These are phyloP conservation scores for Scatophagus argus DNA, from an alignment of 2,113 vertebrate genomes.

Conservation along the genomic window DNA sequence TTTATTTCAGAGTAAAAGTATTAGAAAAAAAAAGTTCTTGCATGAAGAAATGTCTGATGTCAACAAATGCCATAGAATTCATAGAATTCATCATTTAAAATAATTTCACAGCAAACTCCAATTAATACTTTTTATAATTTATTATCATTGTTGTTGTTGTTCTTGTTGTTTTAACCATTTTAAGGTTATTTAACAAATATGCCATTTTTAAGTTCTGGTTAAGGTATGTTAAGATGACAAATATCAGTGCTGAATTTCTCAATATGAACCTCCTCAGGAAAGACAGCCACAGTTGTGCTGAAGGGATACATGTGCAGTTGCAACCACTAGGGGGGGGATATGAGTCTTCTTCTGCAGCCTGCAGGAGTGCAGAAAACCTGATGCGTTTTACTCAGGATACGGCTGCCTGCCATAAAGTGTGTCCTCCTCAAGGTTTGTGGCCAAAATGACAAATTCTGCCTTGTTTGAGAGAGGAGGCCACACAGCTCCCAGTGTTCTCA, in stretches of 20 bases:
- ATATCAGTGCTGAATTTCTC: neutral
- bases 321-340: constrained; percentile 76
- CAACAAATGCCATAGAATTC: neutral
- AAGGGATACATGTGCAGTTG: constrained; percentile 3
- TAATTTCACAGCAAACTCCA: neutral
- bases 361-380: neutral
- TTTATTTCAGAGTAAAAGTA: neutral
- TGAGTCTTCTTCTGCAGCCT: constrained; percentile 57
- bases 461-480: constrained; percentile 44
- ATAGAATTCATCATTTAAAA: neutral
- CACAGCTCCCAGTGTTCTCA: constrained; percentile 61
- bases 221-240: neutral
- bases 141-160: no score
- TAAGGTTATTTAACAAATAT: neutral
- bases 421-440: constrained; percentile 33
- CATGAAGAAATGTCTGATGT: no score
- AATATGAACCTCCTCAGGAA: neutral
- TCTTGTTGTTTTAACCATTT: no score
- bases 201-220: neutral
- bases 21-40: neutral
- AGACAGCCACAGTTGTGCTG: neutral
- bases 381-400: constrained; percentile 25
- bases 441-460: constrained; percentile 45
- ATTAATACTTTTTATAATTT: no score
- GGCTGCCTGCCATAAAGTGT: neutral